A percentile compares a stretch with the other conserved stretches of the same genome.
These are phyloP conservation scores for Heteromurus nitidus DNA, from an alignment of 2,888 invertebrate genomes.

Conservation along the genomic window DNA sequence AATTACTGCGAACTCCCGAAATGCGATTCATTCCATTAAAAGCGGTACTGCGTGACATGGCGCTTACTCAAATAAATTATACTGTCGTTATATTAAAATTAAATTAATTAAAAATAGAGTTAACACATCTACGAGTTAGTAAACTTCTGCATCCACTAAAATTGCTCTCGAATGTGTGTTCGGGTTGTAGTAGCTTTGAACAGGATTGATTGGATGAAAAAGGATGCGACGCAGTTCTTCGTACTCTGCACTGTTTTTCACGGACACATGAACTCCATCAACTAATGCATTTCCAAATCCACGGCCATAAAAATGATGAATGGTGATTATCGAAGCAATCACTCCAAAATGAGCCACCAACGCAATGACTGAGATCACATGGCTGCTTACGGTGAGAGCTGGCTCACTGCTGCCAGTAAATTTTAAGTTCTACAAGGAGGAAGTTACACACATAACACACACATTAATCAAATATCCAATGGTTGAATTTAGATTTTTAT, in stretches of 20 bases:
- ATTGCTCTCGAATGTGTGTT: slow-evolving; percentile 39
- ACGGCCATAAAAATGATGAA: slow-evolving; percentile 63
- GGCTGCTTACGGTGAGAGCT: slow-evolving; percentile 56
- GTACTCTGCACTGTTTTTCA: slow-evolving; percentile 66
- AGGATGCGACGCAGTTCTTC: slow-evolving; percentile 63
- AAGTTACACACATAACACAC: not conserved
- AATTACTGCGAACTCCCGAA: too few relatives aligned
- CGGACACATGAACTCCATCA: slow-evolving; percentile 64
- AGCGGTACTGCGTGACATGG: not conserved
- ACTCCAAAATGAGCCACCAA: slow-evolving; percentile 60
- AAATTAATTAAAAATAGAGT: not conserved
- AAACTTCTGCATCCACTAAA: slow-evolving; percentile 59
- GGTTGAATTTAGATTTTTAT: not conserved
- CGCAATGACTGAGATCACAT: slow-evolving; percentile 60
- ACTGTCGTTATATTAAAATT: not conserved
- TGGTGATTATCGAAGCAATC: slow-evolving; percentile 52
- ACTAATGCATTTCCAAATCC: slow-evolving; percentile 65
- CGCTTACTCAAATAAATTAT: not conserved
- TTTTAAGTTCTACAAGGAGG: slow-evolving; percentile 46
- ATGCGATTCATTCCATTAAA: not conserved
- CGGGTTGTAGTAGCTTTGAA: slow-evolving; percentile 31
- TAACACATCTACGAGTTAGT: slow-evolving; percentile 10
- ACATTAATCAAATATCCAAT: not conserved
- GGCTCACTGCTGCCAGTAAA: slow-evolving; percentile 61
- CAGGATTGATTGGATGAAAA: slow-evolving; percentile 63